Conservation (phyloP, 1,140 invertebrate genomes). For the Orchesella cincta region DNA sequence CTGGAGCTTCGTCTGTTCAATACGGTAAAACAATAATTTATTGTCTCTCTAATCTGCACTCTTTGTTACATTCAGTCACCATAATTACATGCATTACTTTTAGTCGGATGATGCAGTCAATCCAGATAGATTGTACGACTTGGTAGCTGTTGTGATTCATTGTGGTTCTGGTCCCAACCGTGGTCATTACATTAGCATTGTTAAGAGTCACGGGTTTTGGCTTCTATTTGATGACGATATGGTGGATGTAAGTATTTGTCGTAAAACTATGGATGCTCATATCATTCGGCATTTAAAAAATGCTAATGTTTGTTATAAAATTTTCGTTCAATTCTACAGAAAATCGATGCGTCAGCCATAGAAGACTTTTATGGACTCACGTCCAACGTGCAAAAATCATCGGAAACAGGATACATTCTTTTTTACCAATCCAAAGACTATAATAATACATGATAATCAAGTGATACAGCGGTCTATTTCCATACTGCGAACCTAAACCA, state of each 20-base stretch:
- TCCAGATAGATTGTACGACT: constrained; percentile 94
- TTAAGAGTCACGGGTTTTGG: constrained; percentile 99
- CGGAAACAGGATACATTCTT: constrained; percentile 98
- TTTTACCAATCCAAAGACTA: constrained; percentile 97
- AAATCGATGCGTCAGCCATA: constrained; percentile 97
- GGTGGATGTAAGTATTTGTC: constrained; percentile 83
- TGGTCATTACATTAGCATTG: constrained; percentile 99
- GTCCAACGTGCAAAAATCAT: constrained; percentile 96
- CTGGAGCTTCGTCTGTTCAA: constrained; percentile 96
- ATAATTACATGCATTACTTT: background rate
- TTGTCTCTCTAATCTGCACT: background rate
- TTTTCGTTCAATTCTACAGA: constrained; percentile 66
- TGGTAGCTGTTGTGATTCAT: constrained; percentile 98
- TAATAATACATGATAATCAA: constrained; percentile 29
- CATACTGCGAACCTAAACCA: too few relatives aligned
- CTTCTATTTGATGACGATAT: constrained; percentile 99
- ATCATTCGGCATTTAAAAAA: constrained; percentile 33
- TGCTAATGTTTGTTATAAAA: constrained; percentile 42
- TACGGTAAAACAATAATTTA: constrained; percentile 72
- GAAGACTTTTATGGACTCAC: constrained; percentile 99
- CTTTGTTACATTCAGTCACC: background rate
- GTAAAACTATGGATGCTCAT: background rate
- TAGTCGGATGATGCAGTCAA: constrained; percentile 96
- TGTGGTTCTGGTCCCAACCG: constrained; percentile 98
- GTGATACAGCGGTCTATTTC: too few relatives aligned